Conservation (phyloP, 2,888 invertebrate species). For the Morpho helenor region DNA sequence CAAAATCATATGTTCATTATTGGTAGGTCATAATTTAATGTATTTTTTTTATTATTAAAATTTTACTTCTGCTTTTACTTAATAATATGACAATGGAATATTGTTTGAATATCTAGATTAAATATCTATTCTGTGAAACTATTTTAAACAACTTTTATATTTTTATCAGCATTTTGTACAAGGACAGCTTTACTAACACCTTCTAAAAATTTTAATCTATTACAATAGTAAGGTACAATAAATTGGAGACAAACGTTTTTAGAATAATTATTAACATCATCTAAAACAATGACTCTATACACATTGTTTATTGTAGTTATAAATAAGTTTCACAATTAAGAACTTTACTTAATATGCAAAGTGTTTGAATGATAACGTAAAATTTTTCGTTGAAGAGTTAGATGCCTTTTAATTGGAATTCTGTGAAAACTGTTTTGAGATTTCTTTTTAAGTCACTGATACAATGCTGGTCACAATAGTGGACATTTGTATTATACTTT, state of each 20-base stretch:
- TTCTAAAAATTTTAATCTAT: slow-evolving; percentile 44
- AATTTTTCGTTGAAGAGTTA: no score
- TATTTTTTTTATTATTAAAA: slow-evolving; percentile 74
- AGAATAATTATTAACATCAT: slow-evolving; percentile 23
- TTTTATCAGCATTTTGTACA: slow-evolving; percentile 68
- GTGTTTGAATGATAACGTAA: no score
- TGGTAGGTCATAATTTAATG: slow-evolving; percentile 79
- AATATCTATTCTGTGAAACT: slow-evolving; percentile 72
- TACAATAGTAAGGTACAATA: slow-evolving; percentile 50
- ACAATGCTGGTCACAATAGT: no score
- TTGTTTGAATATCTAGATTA: slow-evolving; percentile 77
- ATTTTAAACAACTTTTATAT: slow-evolving; percentile 80
- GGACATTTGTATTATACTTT: no score
- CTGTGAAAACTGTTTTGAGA: no score
- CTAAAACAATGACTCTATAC: neutral
- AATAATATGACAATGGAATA: slow-evolving; percentile 79
- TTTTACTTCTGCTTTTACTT: slow-evolving; percentile 75
- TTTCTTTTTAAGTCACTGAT: no score
- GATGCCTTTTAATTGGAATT: no score
- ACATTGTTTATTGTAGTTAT: slow-evolving; percentile 18
- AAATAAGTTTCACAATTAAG: slow-evolving; percentile 7
- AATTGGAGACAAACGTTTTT: slow-evolving; percentile 34
- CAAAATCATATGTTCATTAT: slow-evolving; percentile 62
- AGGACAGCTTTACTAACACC: slow-evolving; percentile 54
- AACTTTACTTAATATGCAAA: slow-evolving; percentile 1